Conservation (phyloP, 2,888 invertebrate species). For the Caenorhabditis afra region DNA sequence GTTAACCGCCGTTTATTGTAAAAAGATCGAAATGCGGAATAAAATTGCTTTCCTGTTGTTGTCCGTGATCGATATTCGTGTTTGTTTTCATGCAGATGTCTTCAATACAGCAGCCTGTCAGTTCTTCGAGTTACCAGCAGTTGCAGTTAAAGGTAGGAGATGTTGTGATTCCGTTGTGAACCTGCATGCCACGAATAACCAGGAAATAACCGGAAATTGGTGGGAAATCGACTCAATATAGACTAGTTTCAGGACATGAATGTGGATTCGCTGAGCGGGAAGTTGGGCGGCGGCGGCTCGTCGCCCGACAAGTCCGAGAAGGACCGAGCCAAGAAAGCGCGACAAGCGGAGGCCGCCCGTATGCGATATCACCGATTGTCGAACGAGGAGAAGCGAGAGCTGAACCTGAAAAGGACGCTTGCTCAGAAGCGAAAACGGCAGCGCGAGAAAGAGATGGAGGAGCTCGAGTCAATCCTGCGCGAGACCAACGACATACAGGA, state of each 20-base stretch:
- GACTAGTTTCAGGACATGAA: slow-evolving; percentile 26
- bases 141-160: slow-evolving; percentile 42
- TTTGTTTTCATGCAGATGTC: slow-evolving; percentile 29
- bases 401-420: slow-evolving; percentile 78
- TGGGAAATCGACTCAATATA: no score
- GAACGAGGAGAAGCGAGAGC: slow-evolving; percentile 76
- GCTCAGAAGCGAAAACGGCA: slow-evolving; percentile 80
- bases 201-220: not conserved
- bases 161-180: slow-evolving; percentile 32
- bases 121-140: slow-evolving; percentile 35
- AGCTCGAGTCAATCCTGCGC: slow-evolving; percentile 77
- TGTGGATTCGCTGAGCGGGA: slow-evolving; percentile 35
- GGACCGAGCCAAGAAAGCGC: slow-evolving; percentile 75
- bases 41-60: slow-evolving; percentile 1
- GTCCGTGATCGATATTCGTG: slow-evolving; percentile 8
- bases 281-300: slow-evolving; percentile 8
- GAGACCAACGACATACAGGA: slow-evolving; percentile 78
- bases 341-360: slow-evolving; percentile 80
- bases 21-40: no score
- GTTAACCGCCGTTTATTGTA: not conserved
- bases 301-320: slow-evolving; percentile 73
- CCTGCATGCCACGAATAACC: no score
- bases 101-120: slow-evolving; percentile 53
- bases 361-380: slow-evolving; percentile 77
- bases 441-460: slow-evolving; percentile 79